Percentiles rank a stretch among this genome's conserved stretches.
These are phyloP conservation scores for Exocentrus adspersus DNA, from an alignment of 2,888 invertebrate genomes.

Conservation along the genomic window DNA sequence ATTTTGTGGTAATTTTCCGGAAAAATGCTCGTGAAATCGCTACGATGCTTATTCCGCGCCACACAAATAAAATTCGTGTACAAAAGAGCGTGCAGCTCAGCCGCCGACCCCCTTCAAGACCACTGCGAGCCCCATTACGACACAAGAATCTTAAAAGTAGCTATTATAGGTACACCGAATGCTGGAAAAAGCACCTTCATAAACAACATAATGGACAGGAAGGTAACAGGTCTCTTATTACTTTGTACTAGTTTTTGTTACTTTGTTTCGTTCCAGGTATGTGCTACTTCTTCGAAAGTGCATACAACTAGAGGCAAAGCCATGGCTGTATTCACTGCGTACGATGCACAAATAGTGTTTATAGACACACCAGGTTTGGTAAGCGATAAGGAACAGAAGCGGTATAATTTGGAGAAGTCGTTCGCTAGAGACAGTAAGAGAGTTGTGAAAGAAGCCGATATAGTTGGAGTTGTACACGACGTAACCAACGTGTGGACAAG, in stretches of 20 bases:
- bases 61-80: too few relatives aligned
- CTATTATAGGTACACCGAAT: conserved; percentile 93
- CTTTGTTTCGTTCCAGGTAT: too few relatives aligned
- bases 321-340: conserved; percentile 77
- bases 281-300: conserved; percentile 89
- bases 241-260: too few relatives aligned
- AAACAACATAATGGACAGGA: conserved; percentile 83
- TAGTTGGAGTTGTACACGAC: conserved; percentile 90
- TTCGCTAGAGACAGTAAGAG: conserved; percentile 71
- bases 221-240: conserved; percentile 70
- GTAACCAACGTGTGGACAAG: conserved; percentile 76
- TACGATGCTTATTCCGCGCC: too few relatives aligned
- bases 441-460: conserved; percentile 76
- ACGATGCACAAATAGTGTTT: conserved; percentile 88
- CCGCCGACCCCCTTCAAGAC: too few relatives aligned
- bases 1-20: too few relatives aligned
- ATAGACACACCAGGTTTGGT: conserved; percentile 95
- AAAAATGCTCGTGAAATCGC: too few relatives aligned
- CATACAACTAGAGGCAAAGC: conserved; percentile 86
- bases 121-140: conserved; percentile 12
- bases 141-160: conserved; percentile 73
- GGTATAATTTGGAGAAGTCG: conserved; percentile 68
- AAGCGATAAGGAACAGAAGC: conserved; percentile 72
- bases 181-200: conserved; percentile 96
- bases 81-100: too few relatives aligned